phyloP scores from a whole-genome alignment of 2,797 vertebrate species.

The Tiaroga cobitis region DNA sequence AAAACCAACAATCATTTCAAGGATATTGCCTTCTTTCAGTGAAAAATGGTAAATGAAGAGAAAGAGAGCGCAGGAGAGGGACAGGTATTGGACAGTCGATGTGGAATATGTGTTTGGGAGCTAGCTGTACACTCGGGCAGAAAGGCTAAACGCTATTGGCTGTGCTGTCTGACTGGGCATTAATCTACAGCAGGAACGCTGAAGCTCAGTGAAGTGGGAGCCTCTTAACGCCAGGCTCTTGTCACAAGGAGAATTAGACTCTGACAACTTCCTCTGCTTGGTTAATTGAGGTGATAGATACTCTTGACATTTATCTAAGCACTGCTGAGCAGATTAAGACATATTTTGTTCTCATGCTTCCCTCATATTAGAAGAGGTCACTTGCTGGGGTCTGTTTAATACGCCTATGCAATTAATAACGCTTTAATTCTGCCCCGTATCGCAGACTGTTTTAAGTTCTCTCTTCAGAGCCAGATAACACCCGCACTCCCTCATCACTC shows the following conservation, averaged over 20 bases:
- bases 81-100: conserved; percentile 8
- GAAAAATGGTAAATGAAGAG: background rate
- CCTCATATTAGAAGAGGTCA: conserved; percentile 82
- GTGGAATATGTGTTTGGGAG: conserved; percentile 22
- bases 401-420: conserved; percentile 81
- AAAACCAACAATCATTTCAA: conserved; percentile 12
- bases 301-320: conserved; percentile 84
- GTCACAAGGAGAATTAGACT: conserved; percentile 80
- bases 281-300: conserved; percentile 90
- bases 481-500: conserved; percentile 67
- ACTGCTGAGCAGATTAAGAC: conserved; percentile 81
- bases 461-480: conserved; percentile 77
- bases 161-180: conserved; percentile 24
- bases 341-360: conserved; percentile 75
- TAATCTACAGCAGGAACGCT: conserved; percentile 21
- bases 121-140: conserved; percentile 4
- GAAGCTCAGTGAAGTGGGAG: conserved; percentile 31
- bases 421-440: conserved; percentile 76
- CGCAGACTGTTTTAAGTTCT: conserved; percentile 74
- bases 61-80: background rate
- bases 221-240: conserved; percentile 68
- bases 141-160: conserved; percentile 35
- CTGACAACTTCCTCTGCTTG: conserved; percentile 79
- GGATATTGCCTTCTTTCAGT: conserved; percentile 52
- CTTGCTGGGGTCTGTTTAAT: conserved; percentile 82